These are phyloP conservation scores for Pheosia tremula DNA, from an alignment of 2,888 invertebrate species.

Conservation along the genomic window DNA sequence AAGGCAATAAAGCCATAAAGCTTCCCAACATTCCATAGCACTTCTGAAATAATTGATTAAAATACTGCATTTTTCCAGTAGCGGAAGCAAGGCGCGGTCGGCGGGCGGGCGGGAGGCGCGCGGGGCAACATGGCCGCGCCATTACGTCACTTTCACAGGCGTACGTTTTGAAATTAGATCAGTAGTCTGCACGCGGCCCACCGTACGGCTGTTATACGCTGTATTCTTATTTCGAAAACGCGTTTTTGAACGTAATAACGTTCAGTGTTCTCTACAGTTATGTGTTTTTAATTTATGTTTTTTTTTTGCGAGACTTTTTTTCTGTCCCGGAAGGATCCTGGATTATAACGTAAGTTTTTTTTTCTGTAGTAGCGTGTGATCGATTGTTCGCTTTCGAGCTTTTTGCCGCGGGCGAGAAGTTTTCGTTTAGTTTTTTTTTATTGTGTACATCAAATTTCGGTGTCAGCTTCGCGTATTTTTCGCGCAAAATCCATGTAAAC, in stretches of 20 bases:
- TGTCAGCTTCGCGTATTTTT: conserved; percentile 35
- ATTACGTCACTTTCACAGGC: conserved; percentile 80
- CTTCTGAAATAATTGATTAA: conserved; percentile 72
- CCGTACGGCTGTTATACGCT: conserved; percentile 44
- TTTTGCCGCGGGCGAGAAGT: conserved; percentile 54
- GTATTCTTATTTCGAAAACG: conserved; percentile 37
- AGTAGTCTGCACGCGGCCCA: conserved; percentile 68
- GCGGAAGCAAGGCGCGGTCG: conserved; percentile 65
- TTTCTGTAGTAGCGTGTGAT: conserved; percentile 37
- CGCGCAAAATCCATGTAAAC: conserved; percentile 27
- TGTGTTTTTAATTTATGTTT: conserved; percentile 55
- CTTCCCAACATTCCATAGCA: conserved; percentile 57
- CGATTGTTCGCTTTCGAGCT: conserved; percentile 59
- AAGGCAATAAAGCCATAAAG: conserved; percentile 41
- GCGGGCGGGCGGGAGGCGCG: conserved; percentile 45
- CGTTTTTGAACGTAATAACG: conserved; percentile 48
- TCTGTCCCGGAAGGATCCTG: conserved; percentile 43
- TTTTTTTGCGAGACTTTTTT: conserved; percentile 43
- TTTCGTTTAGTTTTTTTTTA: conserved; percentile 46
- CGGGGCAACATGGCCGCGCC: conserved; percentile 72
- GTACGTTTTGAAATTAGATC: conserved; percentile 79
- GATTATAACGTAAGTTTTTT: conserved; percentile 62
- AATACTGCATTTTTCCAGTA: conserved; percentile 73
- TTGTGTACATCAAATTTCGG: conserved; percentile 44
- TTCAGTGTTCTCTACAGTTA: conserved; percentile 49